Evolutionary conservation across 1,140 invertebrate genomes (phyloP), one percentile per base, ranked within the genome.

Genomic region (Bombus balteatus): DNA sequence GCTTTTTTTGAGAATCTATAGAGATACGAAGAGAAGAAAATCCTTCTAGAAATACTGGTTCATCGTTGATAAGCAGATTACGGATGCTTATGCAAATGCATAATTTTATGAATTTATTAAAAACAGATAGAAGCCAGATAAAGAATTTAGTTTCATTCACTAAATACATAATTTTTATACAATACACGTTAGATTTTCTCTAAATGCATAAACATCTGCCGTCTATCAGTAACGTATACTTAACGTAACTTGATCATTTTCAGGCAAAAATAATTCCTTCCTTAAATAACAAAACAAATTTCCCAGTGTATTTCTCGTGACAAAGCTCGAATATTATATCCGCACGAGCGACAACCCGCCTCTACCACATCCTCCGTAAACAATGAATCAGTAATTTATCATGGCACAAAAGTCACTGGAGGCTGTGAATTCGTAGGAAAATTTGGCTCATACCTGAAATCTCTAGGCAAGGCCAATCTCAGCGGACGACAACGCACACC

Each of bases 381-480:
- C n/a, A 71, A 78, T 71, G 62, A 70, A 57, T 13, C 6, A 25
- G 1, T 22, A 32, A 78, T 78, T 71, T n/a, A 75, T 74, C 75
- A 62, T 62, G 25, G 53, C 39, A 12, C 25, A 62, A 32, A 62
- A 62, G 66, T 79, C 66, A 84, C 66, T 53, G 28, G 59, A n/a
- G 28, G 28, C 59, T 66, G 83, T 72, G 76, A 25, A 39, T 62
- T 62, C 6, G 1, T 13, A 18, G 3, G 37, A 34, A 41, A 71
- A 71, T n/a, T 62, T 34, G 6, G 13, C 13, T 85, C 83, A 43
- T 85, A 85, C 76, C 83, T 85, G 68, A 57, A 72, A 80, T 85
- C 53, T 28, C 13, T 37, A 47, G 53, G 32, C 53, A 28, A 28
- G 71, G 3, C n/a, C n/a, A 4, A 53, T 57, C 25, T 85, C 83